Conservation (phyloP, 2,888 invertebrate genomes). For the Cephalotes varians region DNA sequence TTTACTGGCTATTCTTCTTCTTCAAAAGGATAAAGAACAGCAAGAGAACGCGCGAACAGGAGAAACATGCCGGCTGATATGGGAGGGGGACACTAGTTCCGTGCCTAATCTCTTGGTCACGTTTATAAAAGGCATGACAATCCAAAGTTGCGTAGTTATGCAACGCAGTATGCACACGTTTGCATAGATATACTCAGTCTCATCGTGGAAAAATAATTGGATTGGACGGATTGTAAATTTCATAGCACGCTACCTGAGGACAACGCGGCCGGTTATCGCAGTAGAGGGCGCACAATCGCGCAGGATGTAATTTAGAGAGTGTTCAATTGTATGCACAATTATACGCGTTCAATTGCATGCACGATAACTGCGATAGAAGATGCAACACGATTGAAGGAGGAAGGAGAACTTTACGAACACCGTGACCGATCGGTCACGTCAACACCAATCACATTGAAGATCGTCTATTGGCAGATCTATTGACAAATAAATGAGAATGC, state of each 20-base stretch:
- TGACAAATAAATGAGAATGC: constrained; percentile 74
- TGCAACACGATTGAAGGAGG: constrained; percentile 21
- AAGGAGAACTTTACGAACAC: constrained; percentile 15
- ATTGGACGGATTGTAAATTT: background rate
- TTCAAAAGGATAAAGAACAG: background rate
- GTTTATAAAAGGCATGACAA: constrained; percentile 42
- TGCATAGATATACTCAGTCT: background rate
- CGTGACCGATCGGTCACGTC: background rate
- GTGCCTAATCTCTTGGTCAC: constrained; percentile 52
- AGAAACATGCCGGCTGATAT: background rate
- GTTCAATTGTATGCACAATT: background rate
- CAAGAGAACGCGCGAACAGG: background rate
- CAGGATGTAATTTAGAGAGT: constrained; percentile 3
- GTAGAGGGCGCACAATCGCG: background rate
- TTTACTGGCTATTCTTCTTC: constrained; percentile 15
- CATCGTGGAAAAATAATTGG: background rate
- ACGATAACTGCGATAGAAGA: background rate
- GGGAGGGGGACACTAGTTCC: constrained; percentile 14
- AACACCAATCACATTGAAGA: constrained; percentile 38
- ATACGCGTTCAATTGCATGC: background rate
- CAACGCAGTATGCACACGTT: constrained; percentile 1
- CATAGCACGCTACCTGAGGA: background rate
- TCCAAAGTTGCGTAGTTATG: constrained; percentile 22
- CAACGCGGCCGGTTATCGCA: background rate
- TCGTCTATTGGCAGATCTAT: constrained; percentile 62